Evolutionary conservation across 2,888 invertebrate species (phyloP), one percentile per base, ranked within the genome.

Genomic region (Agrenia bidenticulata): DNA sequence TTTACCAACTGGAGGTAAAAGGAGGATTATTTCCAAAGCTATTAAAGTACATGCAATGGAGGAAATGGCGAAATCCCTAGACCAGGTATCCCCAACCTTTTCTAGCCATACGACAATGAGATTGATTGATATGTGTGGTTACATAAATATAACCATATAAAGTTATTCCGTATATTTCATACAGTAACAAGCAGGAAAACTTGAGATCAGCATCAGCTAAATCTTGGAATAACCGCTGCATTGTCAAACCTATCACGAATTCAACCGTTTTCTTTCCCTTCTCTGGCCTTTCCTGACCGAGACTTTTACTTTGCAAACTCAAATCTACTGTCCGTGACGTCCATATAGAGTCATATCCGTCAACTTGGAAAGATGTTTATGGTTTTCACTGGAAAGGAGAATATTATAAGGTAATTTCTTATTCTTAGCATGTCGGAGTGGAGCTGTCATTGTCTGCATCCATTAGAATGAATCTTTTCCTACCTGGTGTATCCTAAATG

Each of bases 361-460:
- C 55, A 24, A 55, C 9, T 15, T 27, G 51, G 32, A 55, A 55
- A 55, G 24, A 27, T 27, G 55, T 55, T 51, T 55, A 55, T 32
- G 55, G 27, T 24, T 15, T 17, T 15, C 19, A 5, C 27, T 27
- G 27, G 24, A 55, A 55, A 55, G 27, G 26, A n/a, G 17, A 23
- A 45, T 15, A 15, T 39, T 9, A 9, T 13, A 21, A 21, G 15
- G 19, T n/a, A 4, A 27, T 27, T 55, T 55, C 27, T 9, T 24
- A 27, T 55, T 55, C 55, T 26, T n/a, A 55, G 55, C 32, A 4
- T 27, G 11, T 24, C 2, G 27, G 17, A 4, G 55, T 45, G 32
- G 32, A 15, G 45, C 21, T 15, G 51, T 55, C 55, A 55, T 55
- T 55, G 55, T 55, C 27, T 17, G 55, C 55, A 27, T 23, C 51